phyloP scores from a whole-genome alignment of 1,140 invertebrate species.

The roundworm (Caenorhabditis elegans) region WBcel235 BX284602.5:14108001-14108500 shows the following conservation, averaged over 20 bases:
- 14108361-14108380: background rate
- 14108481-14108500: background rate
- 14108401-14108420: no score
- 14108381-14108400: no score
- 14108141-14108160: slow-evolving; percentile 7
- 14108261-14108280: background rate
- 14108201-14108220: slow-evolving; percentile 13
- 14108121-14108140: background rate
- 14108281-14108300: slow-evolving; percentile 3
- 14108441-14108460: background rate
- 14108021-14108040: background rate
- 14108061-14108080: background rate
- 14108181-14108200: background rate
- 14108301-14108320: background rate
- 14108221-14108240: background rate
- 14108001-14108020: slow-evolving; percentile 13
- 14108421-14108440: background rate
- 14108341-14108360: background rate
- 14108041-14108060: background rate
- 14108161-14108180: background rate
- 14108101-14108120: slow-evolving; percentile 19
- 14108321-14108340: background rate
- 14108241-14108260: slow-evolving; percentile 9
- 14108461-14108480: background rate
- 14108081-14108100: slow-evolving; percentile 7